These are phyloP conservation scores for Ptychodera flava DNA, from an alignment of 35 echinoderm and acorn worm species.

Conservation along the genomic window DNA sequence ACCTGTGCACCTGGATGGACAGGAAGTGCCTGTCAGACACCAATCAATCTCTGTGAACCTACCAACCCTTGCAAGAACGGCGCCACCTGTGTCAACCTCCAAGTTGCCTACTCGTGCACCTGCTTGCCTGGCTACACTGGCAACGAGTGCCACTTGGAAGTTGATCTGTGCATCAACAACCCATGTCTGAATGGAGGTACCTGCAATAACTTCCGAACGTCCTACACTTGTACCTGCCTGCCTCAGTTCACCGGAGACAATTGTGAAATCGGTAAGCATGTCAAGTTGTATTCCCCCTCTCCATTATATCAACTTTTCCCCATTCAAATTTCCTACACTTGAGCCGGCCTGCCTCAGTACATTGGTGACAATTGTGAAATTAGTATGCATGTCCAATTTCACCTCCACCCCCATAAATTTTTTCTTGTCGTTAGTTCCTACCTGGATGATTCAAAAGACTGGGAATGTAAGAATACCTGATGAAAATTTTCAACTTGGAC, in stretches of 20 bases:
- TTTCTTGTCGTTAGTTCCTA: no score
- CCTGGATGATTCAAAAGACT: no score
- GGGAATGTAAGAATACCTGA: no score
- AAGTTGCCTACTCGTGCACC: not conserved
- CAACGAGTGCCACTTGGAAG: not conserved
- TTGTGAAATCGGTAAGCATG: conserved; percentile 48
- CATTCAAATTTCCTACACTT: no score
- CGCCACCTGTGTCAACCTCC: conserved; percentile 33
- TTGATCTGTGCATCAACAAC: conserved; percentile 27
- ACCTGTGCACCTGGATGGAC: conserved; percentile 6
- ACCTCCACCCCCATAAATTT: no score
- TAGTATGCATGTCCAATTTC: no score
- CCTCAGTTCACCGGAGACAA: conserved; percentile 24
- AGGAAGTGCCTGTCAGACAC: conserved; percentile 17
- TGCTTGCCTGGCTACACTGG: not conserved
- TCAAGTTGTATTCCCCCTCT: no score
- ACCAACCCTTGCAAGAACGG: conserved; percentile 67
- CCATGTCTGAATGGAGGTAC: conserved; percentile 46
- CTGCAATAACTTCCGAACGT: conserved; percentile 40
- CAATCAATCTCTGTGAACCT: no score
- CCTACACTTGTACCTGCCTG: conserved; percentile 32
- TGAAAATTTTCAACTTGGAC: no score
- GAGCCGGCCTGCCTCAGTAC: no score
- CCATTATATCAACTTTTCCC: no score
- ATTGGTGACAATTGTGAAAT: no score